Evolutionary conservation across 2,113 vertebrate species (phyloP).

Genomic region (Eonycteris spelaea): DNA sequence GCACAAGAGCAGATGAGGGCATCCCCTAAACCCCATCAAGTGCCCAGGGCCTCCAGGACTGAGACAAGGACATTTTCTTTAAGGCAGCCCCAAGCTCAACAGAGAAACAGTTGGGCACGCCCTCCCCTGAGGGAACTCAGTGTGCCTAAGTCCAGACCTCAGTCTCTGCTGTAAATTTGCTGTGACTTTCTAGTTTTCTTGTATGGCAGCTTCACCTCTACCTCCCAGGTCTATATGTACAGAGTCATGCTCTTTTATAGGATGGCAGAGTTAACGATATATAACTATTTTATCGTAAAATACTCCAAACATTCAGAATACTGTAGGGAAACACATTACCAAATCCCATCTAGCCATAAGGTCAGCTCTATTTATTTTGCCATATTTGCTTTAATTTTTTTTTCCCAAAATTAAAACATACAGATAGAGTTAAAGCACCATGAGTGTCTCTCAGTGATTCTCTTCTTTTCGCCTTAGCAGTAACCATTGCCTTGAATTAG

Average conservation of each 20-base stretch:
- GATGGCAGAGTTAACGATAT: neutral
- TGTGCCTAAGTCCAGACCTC: too few relatives aligned
- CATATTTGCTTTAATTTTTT: neutral
- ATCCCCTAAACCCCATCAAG: neutral
- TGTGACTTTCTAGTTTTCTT: neutral
- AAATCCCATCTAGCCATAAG: neutral
- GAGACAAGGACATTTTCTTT: neutral
- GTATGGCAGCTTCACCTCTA: neutral
- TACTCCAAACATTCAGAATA: neutral
- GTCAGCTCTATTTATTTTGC: neutral
- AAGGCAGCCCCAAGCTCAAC: neutral
- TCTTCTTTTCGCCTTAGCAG: neutral
- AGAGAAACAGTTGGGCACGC: neutral
- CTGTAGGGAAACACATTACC: neutral
- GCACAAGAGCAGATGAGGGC: accelerated
- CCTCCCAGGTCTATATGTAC: neutral
- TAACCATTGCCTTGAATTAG: neutral
- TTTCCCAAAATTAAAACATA: neutral
- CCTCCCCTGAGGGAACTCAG: neutral
- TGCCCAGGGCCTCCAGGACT: neutral
- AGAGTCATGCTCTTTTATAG: neutral
- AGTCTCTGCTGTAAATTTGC: neutral
- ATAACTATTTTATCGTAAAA: neutral
- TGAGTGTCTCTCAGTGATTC: neutral
- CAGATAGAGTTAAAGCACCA: neutral